A percentile compares a stretch with the other conserved stretches of the same genome.
Conservation (phyloP, 92 coral and sea anemone species). For the Zoanthus solanderi region DNA sequence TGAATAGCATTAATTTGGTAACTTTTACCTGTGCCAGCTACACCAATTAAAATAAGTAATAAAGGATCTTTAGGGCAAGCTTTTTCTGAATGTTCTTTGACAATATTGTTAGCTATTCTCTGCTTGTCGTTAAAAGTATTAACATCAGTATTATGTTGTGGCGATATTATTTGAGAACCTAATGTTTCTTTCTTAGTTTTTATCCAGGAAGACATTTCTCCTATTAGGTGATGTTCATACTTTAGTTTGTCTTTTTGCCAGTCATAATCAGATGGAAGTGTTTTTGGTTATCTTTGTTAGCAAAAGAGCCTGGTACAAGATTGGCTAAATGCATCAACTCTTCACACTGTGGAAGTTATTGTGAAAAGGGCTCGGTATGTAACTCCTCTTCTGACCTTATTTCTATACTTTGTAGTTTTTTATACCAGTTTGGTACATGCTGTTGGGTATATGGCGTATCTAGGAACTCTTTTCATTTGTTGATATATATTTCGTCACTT, state of each 20-base stretch:
- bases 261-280: constrained; percentile 46
- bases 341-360: constrained; percentile 52
- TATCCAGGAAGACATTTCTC: constrained; percentile 73
- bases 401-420: constrained; percentile 55
- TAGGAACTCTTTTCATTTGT: constrained; percentile 54
- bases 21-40: too few relatives aligned
- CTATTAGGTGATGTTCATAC: constrained; percentile 54
- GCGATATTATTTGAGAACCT: constrained; percentile 6
- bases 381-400: constrained; percentile 42
- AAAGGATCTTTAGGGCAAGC: too few relatives aligned
- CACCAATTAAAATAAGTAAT: too few relatives aligned
- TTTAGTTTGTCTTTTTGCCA: too few relatives aligned
- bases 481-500: constrained; percentile 60
- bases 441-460: constrained; percentile 61
- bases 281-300: constrained; percentile 38
- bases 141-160: constrained; percentile 43
- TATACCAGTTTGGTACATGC: constrained; percentile 70
- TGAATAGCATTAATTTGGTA: too few relatives aligned
- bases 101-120: neutral
- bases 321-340: constrained; percentile 74
- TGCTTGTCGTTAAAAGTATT: neutral
- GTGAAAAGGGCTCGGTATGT: constrained; percentile 33
- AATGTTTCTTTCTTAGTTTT: constrained; percentile 61
- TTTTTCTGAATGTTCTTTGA: too few relatives aligned
- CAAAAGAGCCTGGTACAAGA: constrained; percentile 51